phyloP scores from a whole-genome alignment of 2,888 invertebrate genomes.

The Lumbricus terrestris region DNA sequence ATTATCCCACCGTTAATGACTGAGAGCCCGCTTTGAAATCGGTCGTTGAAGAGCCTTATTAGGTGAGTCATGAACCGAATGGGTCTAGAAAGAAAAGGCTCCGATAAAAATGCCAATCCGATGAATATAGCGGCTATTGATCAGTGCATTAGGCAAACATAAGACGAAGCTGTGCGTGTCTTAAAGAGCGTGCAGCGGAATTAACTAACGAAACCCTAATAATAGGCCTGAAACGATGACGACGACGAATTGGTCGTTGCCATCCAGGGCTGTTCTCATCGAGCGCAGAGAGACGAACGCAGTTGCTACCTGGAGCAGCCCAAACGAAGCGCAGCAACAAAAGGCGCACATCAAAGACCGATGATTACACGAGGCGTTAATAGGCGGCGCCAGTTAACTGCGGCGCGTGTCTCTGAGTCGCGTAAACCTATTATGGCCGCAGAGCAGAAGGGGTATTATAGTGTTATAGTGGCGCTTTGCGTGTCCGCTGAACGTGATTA shows the following conservation, averaged over 20 bases:
- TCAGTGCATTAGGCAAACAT: background rate
- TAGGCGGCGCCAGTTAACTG: background rate
- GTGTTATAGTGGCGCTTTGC: background rate
- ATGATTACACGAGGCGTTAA: background rate
- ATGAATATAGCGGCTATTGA: background rate
- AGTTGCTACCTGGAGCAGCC: background rate
- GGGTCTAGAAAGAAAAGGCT: background rate
- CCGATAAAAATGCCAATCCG: background rate
- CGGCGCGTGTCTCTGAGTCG: background rate
- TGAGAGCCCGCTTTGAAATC: background rate
- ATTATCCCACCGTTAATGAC: background rate
- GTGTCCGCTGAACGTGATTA: background rate
- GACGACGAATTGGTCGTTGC: background rate
- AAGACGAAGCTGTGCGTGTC: background rate
- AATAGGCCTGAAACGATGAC: background rate
- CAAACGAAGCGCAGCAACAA: background rate
- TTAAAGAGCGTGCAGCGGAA: background rate
- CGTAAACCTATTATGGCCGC: background rate
- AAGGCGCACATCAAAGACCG: background rate
- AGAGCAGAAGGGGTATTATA: background rate
- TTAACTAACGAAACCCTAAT: constrained; percentile 3
- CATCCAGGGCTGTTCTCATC: background rate
- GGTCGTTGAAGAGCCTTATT: background rate
- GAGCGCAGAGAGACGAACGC: background rate
- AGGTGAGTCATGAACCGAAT: background rate